phyloP scores from a whole-genome alignment of 2,797 vertebrate genomes.

The Micropoecilia bifurca region DNA sequence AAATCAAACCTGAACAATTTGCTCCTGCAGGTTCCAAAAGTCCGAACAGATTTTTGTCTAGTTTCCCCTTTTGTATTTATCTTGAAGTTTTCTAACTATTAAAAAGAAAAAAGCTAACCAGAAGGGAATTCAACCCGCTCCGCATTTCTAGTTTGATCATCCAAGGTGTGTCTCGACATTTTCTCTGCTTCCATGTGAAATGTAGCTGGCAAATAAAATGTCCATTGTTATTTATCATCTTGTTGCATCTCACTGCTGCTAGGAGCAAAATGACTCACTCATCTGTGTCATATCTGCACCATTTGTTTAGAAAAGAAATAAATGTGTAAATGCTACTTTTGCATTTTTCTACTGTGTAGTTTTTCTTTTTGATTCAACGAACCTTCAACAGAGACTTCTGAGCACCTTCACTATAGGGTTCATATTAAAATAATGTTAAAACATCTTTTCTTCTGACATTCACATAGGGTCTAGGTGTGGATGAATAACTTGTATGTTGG shows the following conservation, averaged over 20 bases:
- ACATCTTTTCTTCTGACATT: conserved; percentile 36
- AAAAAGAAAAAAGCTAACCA: conserved; percentile 30
- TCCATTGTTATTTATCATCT: conserved; percentile 47
- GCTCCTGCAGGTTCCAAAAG: neutral
- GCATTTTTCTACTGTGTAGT: conserved; percentile 1
- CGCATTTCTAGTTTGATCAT: conserved; percentile 20
- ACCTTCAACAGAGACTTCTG: conserved; percentile 67
- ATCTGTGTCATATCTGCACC: conserved; percentile 39
- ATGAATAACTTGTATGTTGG: conserved; percentile 59
- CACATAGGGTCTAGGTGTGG: conserved; percentile 60
- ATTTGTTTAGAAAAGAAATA: conserved; percentile 30
- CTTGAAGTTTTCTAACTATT: conserved; percentile 11
- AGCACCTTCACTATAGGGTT: conserved; percentile 3
- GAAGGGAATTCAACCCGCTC: conserved; percentile 51
- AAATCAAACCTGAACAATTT: conserved; percentile 4
- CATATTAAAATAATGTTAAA: neutral
- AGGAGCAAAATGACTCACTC: conserved; percentile 39
- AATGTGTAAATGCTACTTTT: conserved; percentile 37
- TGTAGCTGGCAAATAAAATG: conserved; percentile 57
- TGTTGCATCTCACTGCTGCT: conserved; percentile 58
- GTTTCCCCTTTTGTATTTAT: conserved; percentile 7
- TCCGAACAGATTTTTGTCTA: conserved; percentile 7
- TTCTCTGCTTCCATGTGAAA: conserved; percentile 27
- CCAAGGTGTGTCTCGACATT: conserved; percentile 21
- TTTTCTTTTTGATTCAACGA: conserved; percentile 49